Base-by-base conservation (phyloP, 2,888 invertebrate genomes). In the Allophyes oxyacanthae region DNA sequence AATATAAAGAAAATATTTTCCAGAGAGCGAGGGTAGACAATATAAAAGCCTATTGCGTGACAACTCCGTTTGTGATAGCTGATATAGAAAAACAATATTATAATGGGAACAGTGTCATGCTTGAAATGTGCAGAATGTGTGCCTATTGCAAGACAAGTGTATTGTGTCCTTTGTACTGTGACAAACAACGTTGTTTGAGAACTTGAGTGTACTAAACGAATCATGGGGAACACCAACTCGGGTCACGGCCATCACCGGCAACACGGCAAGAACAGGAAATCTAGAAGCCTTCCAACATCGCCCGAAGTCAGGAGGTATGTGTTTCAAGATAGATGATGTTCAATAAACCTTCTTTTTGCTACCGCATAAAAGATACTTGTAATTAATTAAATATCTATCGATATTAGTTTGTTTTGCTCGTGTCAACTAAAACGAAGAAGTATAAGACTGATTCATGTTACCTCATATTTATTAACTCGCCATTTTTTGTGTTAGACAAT, bases 281-380 rank as follows among this genome's bases (percentile, higher is more conserved):
- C 95, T 43, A 93, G 97, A 83, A 97, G 97, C 88, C 92, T 97
- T 83, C 97, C 97, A 61, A 97, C 97, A 70, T 97, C 97, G 53
- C 97, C 96, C 78, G 96, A 96, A 94, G 95, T 96, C 63, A 93
- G 96, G 89, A 96, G 96, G 96, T 96, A 95, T 62, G 68, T 58
- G 36, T 54, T 37, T 20, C 7, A 15, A n/a, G n/a, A n/a, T n/a
- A n/a, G n/a, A n/a, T n/a, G n/a, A n/a, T n/a, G n/a, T n/a, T n/a
- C n/a, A n/a, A n/a, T n/a, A n/a, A n/a, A n/a, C n/a, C n/a, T n/a
- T n/a, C n/a, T n/a, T n/a, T n/a, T n/a, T n/a, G n/a, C n/a, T n/a
- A n/a, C n/a, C n/a, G n/a, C n/a, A n/a, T n/a, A n/a, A n/a, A n/a
- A n/a, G n/a, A n/a, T n/a, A n/a, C n/a, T n/a, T n/a, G n/a, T n/a